Base-by-base conservation (phyloP, 2,113 vertebrate genomes). In the Etheostoma spectabile region DNA sequence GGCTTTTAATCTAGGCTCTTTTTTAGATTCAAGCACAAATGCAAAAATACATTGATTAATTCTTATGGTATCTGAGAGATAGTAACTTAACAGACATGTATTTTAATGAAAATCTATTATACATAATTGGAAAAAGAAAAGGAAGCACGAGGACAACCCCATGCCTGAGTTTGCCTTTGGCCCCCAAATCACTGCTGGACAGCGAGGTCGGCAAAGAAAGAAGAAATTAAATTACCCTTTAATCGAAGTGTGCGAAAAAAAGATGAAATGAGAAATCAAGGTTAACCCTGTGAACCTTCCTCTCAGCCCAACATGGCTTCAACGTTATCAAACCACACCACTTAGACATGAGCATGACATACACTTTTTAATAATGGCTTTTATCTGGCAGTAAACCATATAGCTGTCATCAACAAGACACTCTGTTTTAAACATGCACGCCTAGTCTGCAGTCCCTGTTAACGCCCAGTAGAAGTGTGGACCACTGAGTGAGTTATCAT, bases 401-500 rank as follows among this genome's bases (percentile, higher is more conserved):
- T 45, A 59, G 74, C 68, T 80, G 72, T 84, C 87, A 80, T 57
- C 77, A 57, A 45, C 16, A 56, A 80, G 74, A 89, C 77, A 80
- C 33, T 18, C 67, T 48, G 73, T 59, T 82, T 86, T 83, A 11
- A 81, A 71, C 3, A 5, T 8, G 14, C 61, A 65, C 8, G 46
- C 61, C 24, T 66, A 52, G 59, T 35, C 79, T 75, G 59, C 66
- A 59, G 78, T 62, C 59, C 22, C 33, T 1, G 11, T 67, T 82
- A 69, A 49, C 24, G 14, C 42, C 12, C 42, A 73, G 71, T 52
- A 83, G 10, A 83, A 76, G 49, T 67, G 38, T 24, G 71, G 18
- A 68, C 42, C 78, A 69, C 86, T 82, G 91, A 80, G 81, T 60
- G 75, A 69, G 76, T 76, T 83, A 86, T 90, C 78, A 75, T 84